A percentile compares a stretch with the other conserved stretches of the same genome.
Evolutionary conservation across 2,888 invertebrate species (phyloP).

Genomic region (Xylocampa areola): DNA sequence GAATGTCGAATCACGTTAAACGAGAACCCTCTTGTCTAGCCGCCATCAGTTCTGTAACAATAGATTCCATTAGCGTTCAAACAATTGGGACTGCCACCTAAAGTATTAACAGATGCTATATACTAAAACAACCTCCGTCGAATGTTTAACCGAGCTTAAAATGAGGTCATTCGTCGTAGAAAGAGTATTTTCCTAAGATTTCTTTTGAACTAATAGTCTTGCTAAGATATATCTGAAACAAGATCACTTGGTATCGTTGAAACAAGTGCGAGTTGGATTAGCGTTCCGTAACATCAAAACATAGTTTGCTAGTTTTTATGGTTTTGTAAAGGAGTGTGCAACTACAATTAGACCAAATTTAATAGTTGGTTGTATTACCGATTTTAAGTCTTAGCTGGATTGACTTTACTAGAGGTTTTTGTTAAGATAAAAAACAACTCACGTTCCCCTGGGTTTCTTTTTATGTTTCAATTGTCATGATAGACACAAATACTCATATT

Average conservation of each 20-base stretch:
- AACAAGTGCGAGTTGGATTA: too few species aligned
- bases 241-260: slow-evolving; percentile 21
- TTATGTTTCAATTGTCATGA: too few species aligned
- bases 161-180: slow-evolving; percentile 43
- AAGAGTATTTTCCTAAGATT: slow-evolving; percentile 22
- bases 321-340: too few species aligned
- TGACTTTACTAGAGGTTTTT: too few species aligned
- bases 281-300: too few species aligned
- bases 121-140: slow-evolving; percentile 45
- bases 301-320: too few species aligned
- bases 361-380: too few species aligned
- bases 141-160: slow-evolving; percentile 47
- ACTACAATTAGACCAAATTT: too few species aligned
- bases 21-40: slow-evolving; percentile 57
- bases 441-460: too few species aligned
- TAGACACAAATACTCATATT: too few species aligned
- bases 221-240: slow-evolving; percentile 15
- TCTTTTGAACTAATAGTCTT: slow-evolving; percentile 31
- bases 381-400: too few species aligned
- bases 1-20: slow-evolving; percentile 63
- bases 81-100: slow-evolving; percentile 61
- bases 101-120: slow-evolving; percentile 60
- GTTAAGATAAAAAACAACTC: too few species aligned
- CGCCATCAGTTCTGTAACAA: slow-evolving; percentile 65
- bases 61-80: slow-evolving; percentile 70